Evolutionary conservation across 2,797 vertebrate species (phyloP).

Genomic region (Lutjanus argentimaculatus): DNA sequence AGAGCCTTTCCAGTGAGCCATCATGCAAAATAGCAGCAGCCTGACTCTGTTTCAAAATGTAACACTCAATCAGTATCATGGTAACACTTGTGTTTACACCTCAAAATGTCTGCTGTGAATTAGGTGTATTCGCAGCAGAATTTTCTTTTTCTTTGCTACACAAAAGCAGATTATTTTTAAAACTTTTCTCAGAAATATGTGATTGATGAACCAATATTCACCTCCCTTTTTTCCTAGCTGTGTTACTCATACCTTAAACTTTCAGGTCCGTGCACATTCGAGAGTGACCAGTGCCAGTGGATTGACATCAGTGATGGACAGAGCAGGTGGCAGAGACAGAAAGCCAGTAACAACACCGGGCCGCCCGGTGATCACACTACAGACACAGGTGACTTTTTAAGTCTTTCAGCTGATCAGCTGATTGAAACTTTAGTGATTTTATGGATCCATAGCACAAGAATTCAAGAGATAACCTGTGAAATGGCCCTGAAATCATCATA

Average conservation of each 20-base stretch:
- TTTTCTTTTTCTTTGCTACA: background rate
- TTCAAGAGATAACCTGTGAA: background rate
- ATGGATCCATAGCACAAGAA: background rate
- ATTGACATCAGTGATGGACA: constrained; percentile 69
- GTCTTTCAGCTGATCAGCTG: background rate
- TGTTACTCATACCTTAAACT: constrained; percentile 5
- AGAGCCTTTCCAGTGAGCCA: too few relatives aligned
- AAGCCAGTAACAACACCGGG: constrained; percentile 69
- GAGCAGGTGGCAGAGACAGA: constrained; percentile 80
- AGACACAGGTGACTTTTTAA: constrained; percentile 73
- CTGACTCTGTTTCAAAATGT: too few relatives aligned
- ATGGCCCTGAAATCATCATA: background rate
- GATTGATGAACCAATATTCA: background rate
- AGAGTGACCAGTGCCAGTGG: constrained; percentile 82
- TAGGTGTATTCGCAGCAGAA: too few relatives aligned
- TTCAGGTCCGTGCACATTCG: constrained; percentile 86
- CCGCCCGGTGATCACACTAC: constrained; percentile 82
- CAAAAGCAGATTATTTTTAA: background rate
- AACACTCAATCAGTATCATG: too few relatives aligned
- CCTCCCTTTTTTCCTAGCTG: constrained; percentile 3
- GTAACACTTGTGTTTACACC: too few relatives aligned
- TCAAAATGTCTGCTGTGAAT: too few relatives aligned
- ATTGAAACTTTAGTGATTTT: background rate
- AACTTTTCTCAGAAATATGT: background rate
- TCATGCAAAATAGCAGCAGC: too few relatives aligned